Conservation (phyloP, 2,888 invertebrate genomes). For the Diploptera punctata region DNA sequence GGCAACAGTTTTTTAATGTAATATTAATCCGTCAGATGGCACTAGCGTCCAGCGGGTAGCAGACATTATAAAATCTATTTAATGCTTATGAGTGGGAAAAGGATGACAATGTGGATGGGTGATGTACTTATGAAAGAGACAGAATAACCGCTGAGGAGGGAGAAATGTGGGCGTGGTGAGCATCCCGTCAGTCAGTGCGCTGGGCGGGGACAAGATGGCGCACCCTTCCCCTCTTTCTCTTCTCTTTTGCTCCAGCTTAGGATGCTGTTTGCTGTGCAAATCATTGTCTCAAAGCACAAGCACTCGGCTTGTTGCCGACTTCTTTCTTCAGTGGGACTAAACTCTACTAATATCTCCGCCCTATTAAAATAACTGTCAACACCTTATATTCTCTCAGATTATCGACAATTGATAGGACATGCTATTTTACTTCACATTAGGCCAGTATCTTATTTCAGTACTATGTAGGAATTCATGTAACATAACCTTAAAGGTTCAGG, state of each 20-base stretch:
- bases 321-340: too few relatives aligned
- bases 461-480: too few relatives aligned
- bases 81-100: conserved; percentile 20
- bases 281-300: too few relatives aligned
- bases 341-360: too few relatives aligned
- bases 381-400: too few relatives aligned
- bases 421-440: too few relatives aligned
- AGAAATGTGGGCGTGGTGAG: conserved; percentile 32
- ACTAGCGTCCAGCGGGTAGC: conserved; percentile 19
- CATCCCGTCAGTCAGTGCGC: background rate
- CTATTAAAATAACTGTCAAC: too few relatives aligned
- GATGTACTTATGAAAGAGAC: background rate
- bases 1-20: background rate
- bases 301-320: background rate
- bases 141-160: conserved; percentile 15
- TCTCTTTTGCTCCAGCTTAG: background rate
- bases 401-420: too few relatives aligned
- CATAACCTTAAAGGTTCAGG: too few relatives aligned
- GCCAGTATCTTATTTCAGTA: too few relatives aligned
- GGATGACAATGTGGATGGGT: background rate
- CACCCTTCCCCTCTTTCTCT: conserved; percentile 33
- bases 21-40: conserved; percentile 32
- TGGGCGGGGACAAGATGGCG: conserved; percentile 43
- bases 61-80: conserved; percentile 18
- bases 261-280: background rate